A percentile compares a stretch with the other conserved stretches of the same genome.
phyloP scores from a whole-genome alignment of 2,113 vertebrate genomes.

The Hydrolagus affinis region DNA sequence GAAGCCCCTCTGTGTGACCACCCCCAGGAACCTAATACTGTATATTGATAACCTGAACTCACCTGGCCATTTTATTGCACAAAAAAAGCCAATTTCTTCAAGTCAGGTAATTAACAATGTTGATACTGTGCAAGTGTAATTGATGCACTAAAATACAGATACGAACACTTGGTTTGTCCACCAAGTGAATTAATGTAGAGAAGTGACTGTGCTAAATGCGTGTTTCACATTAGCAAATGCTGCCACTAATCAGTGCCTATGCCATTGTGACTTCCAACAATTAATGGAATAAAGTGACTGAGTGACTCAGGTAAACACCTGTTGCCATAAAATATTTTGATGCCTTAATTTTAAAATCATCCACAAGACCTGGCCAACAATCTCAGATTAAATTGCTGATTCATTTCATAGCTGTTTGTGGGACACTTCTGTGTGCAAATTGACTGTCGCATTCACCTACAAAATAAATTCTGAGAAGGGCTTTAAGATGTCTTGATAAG shows the following conservation, averaged over 20 bases:
- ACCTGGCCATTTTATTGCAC: background rate
- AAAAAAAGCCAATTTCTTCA: background rate
- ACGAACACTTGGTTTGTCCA: background rate
- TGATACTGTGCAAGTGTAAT: background rate
- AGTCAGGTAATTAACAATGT: background rate
- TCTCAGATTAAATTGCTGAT: too few relatives aligned
- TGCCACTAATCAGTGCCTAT: too few relatives aligned
- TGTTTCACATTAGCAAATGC: background rate
- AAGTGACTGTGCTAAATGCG: background rate
- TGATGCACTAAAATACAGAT: background rate
- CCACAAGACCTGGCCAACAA: too few relatives aligned
- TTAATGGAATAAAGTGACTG: background rate
- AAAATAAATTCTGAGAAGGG: too few relatives aligned
- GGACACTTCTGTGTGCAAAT: too few relatives aligned
- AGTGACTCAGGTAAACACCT: background rate
- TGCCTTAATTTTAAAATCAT: background rate
- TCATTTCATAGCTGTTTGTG: too few relatives aligned
- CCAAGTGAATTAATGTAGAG: conserved; percentile 1
- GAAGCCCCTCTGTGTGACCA: background rate
- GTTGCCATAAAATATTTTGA: background rate
- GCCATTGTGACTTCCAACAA: background rate
- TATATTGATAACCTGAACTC: background rate
- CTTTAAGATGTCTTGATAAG: too few relatives aligned
- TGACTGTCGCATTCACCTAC: too few relatives aligned
- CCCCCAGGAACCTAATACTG: background rate